Conservation (phyloP, 53 echinoderm and acorn worm genomes). For the Mesocentrotus franciscanus region DNA sequence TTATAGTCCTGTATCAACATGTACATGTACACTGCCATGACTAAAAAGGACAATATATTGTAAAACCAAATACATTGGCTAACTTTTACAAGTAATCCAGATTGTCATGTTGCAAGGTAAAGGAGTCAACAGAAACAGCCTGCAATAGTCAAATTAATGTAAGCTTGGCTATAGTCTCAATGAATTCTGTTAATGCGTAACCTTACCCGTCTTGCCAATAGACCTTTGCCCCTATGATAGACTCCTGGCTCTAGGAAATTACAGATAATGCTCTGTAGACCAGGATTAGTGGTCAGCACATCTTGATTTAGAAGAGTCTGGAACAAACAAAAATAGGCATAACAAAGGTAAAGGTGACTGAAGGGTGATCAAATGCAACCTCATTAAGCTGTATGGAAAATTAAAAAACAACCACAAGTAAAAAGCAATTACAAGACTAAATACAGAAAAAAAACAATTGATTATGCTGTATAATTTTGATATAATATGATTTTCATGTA, state of each 20-base stretch:
- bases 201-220: constrained; percentile 89
- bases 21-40: no score
- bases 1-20: no score
- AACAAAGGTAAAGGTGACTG: no score
- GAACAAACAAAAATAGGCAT: background rate
- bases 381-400: background rate
- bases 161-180: background rate
- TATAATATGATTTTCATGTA: no score
- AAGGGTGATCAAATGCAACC: background rate
- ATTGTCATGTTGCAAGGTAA: no score
- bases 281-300: constrained; percentile 81
- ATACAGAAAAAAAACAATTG: background rate
- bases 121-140: no score
- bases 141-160: no score
- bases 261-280: constrained; percentile 83
- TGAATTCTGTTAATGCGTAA: background rate
- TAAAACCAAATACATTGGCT: no score
- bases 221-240: constrained; percentile 92
- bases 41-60: no score
- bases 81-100: no score
- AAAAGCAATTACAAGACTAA: background rate
- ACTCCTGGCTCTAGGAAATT: constrained; percentile 96
- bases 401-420: background rate
- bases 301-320: constrained; percentile 87
- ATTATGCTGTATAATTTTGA: background rate